Base-by-base conservation (phyloP, 2,888 invertebrate species). In the Polyommatus iphigenia region DNA sequence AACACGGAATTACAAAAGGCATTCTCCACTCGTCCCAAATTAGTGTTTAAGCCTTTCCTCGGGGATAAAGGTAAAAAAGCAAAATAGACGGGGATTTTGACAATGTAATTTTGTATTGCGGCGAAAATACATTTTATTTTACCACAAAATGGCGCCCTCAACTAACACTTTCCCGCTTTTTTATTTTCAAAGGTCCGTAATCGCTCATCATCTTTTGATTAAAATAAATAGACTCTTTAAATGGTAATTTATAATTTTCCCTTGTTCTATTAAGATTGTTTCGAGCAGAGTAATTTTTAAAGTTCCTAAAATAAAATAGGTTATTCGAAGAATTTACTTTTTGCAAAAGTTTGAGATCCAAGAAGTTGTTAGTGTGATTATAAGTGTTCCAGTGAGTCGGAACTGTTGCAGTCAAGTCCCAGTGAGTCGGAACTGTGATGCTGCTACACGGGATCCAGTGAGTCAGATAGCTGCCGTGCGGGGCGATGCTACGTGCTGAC, bases 131-230 rank as follows among this genome's bases (percentile, higher is more conserved):
- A 62, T 29, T 67, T 67, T 29, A 32, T 59, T 20, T 20, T 8
- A 59, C 59, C 29, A 67, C 67, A 67, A 67, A 67, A 67, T 24
- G 67, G 67, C 18, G 24, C 15, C 24, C 13, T 29, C 15, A 67
- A 67, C 67, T 67, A 67, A 32, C 67, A 32, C 67, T 67, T 67
- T 67, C 29, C 67, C 67, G 32, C 32, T 67, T 67, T 67, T 67
- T 67, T 67, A 29, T 18, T 67, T 29, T 15, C 29, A 67, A 32
- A 67, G 67, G 67, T 67, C 18, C 67, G 67, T 32, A 67, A 67
- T 67, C 67, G 67, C 67, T 67, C 29, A 32, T 67, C 67, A 67
- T 67, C 67, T 67, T 67, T 67, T 67, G 29, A 67, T 67, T 67
- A 67, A 67, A 67, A 67, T 67, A 29, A 67, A 67, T 67, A 32